Base-by-base conservation (phyloP, 2,113 vertebrate genomes). In the Stigmatopora nigra region DNA sequence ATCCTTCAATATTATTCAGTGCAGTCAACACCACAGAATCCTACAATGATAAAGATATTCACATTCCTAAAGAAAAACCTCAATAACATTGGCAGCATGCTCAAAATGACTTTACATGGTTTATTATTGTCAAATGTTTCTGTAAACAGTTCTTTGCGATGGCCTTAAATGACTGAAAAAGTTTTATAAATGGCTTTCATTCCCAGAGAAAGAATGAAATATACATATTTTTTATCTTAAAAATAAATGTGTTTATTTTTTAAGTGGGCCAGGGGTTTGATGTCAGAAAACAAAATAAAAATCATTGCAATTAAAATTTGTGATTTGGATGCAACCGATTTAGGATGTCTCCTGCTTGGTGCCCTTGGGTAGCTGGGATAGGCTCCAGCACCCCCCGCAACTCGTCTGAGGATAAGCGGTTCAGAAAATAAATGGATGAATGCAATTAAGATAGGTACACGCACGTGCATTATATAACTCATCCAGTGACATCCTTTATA, bases 291-390 rank as follows among this genome's bases (percentile, higher is more conserved):
- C 9, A 51, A 51, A 51, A n/a, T n/a, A 51, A 58, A 61, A 44
- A 61, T 45, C 59, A 61, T 45, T 61, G 38, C 59, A 61, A 61
- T 61, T 61, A 61, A 61, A 41, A 61, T 22, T 22, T 31, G 25
- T 3, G 25, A 31, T 31, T 31, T 1, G 25, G 25, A 31, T n/a
- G 25, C 1, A 31, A 31, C 25, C 25, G 25, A 31, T 31, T 31
- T n/a, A n/a, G n/a, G n/a, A n/a, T n/a, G n/a, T n/a, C n/a, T n/a
- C 25, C 25, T 31, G 25, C 25, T 31, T 31, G 25, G 25, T 31
- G 25, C 25, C 25, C 25, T 2, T 31, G 3, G 25, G 25, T 31
- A 31, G 25, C 25, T 31, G 25, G 25, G 25, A 31, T 31, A 31
- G 25, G 25, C 25, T 31, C 25, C 25, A 31, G 25, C 25, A 31